Conservation (phyloP, 1,140 invertebrate species). For the Phenacoccus solenopsis region DNA sequence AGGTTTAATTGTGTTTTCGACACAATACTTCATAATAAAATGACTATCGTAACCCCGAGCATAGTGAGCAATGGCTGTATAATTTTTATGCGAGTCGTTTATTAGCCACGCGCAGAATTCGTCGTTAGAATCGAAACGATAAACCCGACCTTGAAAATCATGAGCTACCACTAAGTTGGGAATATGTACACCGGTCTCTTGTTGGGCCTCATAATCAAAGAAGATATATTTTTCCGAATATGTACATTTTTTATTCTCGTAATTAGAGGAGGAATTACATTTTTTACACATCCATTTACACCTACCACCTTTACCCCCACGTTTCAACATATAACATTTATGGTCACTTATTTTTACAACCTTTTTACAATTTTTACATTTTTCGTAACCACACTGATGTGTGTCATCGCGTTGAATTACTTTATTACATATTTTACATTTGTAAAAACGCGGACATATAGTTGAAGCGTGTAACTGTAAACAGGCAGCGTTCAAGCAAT, state of each 20-base stretch:
- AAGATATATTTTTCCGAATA: constrained; percentile 17
- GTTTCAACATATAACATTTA: no score
- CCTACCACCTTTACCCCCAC: no score
- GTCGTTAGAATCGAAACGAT: constrained; percentile 1
- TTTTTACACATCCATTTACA: no score
- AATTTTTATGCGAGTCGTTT: neutral
- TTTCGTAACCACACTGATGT: neutral
- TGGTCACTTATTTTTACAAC: no score
- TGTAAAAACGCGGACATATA: neutral
- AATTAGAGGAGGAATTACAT: no score
- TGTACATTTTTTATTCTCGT: constrained; percentile 10
- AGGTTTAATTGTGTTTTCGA: constrained; percentile 16
- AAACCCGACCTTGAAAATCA: constrained; percentile 1
- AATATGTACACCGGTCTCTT: constrained; percentile 13
- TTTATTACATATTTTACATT: constrained; percentile 13
- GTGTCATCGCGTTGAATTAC: neutral
- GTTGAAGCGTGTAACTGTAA: neutral
- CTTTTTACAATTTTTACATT: neutral
- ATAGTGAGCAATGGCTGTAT: constrained; percentile 18
- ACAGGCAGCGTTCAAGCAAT: constrained; percentile 10
- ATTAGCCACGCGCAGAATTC: constrained; percentile 19
- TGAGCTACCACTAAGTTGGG: constrained; percentile 11
- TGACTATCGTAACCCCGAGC: constrained; percentile 1
- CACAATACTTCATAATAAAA: constrained; percentile 15
- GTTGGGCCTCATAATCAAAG: constrained; percentile 15